These are phyloP conservation scores for Apotomis turbidana DNA, from an alignment of 2,888 invertebrate species.

Conservation along the genomic window DNA sequence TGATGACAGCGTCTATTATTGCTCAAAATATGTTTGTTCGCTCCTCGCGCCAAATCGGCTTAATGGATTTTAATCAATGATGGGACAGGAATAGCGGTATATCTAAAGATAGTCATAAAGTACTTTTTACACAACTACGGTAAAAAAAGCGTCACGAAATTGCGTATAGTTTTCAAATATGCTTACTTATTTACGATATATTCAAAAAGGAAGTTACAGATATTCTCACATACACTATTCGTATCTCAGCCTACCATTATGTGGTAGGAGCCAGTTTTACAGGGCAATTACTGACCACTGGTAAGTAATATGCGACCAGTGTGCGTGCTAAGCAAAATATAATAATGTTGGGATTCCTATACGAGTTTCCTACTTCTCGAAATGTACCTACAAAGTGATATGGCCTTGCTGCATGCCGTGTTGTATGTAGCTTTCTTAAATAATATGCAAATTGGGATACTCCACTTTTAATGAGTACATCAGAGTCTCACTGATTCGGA, in stretches of 20 bases:
- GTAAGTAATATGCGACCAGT: constrained; percentile 36
- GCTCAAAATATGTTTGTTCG: no score
- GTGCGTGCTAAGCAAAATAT: constrained; percentile 28
- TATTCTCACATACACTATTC: constrained; percentile 24
- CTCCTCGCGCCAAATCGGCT: no score
- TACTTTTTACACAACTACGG: no score
- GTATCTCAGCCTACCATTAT: constrained; percentile 23
- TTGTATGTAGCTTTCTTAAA: no score
- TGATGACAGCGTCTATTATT: no score
- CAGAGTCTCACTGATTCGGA: no score
- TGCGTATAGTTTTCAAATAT: neutral
- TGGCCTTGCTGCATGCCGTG: neutral
- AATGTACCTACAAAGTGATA: constrained; percentile 5
- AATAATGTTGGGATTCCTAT: constrained; percentile 22
- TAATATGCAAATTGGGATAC: no score
- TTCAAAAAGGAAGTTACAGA: constrained; percentile 21
- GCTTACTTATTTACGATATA: neutral
- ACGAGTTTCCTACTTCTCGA: constrained; percentile 20
- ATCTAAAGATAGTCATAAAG: no score
- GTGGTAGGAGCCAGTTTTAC: constrained; percentile 33
- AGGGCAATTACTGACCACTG: constrained; percentile 29
- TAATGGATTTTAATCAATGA: no score
- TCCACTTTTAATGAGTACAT: no score
- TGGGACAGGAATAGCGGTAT: no score
- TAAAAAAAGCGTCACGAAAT: no score